Evolutionary conservation across 2,888 invertebrate genomes (phyloP).

Genomic region (Eristalis arbustorum): DNA sequence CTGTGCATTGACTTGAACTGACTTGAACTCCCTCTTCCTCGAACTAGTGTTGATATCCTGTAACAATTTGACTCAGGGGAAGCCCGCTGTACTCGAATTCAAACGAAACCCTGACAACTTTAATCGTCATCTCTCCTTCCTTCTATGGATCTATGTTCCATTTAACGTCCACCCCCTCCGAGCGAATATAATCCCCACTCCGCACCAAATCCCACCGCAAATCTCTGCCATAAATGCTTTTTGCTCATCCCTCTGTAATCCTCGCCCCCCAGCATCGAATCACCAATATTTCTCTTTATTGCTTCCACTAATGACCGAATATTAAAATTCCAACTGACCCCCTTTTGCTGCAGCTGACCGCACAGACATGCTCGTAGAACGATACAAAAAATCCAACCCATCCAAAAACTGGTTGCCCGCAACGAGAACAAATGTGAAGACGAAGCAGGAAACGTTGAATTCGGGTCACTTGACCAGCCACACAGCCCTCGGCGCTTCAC

Average conservation of each 20-base stretch:
- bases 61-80: too few relatives aligned
- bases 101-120: too few relatives aligned
- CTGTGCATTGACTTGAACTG: too few relatives aligned
- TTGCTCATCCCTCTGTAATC: neutral
- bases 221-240: neutral
- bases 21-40: too few relatives aligned
- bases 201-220: neutral
- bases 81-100: too few relatives aligned
- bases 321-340: constrained; percentile 49
- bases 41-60: too few relatives aligned
- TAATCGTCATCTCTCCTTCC: too few relatives aligned
- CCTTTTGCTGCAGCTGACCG: constrained; percentile 32
- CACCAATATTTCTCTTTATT: neutral
- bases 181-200: neutral
- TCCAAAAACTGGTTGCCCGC: neutral
- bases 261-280: neutral
- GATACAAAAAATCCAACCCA: constrained; percentile 15
- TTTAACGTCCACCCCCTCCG: too few relatives aligned
- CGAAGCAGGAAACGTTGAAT: constrained; percentile 53
- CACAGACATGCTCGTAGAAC: neutral
- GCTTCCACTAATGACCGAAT: constrained; percentile 30
- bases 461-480: constrained; percentile 62
- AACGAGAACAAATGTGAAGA: constrained; percentile 44
- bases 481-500: constrained; percentile 32
- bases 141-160: too few relatives aligned